Evolutionary conservation across 2,888 invertebrate genomes (phyloP), one percentile per base, ranked within the genome.

Genomic region (Maniola hyperantus): DNA sequence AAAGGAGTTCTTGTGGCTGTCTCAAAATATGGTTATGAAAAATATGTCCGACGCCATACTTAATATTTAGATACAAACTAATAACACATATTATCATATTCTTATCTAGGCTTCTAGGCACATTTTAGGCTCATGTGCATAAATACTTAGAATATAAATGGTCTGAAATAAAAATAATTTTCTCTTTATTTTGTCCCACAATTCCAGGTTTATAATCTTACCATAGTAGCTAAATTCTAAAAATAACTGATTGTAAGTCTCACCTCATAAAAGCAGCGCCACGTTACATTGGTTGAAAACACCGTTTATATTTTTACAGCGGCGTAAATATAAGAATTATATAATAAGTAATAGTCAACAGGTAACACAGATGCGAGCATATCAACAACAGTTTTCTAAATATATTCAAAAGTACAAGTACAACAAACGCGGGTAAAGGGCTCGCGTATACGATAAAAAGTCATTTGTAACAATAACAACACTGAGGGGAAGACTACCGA

Each of bases 361-460:
- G 87, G 83, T 91, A 91, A 91, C 90, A 91, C 89, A 89, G 90
- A 86, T 89, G 83, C 78, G 85, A 89, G 88, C 88, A 83, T 84
- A 82, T 51, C 74, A 88, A 88, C 87, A 91, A 90, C 87, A 88
- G 89, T 85, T 82, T 20, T 39, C 39, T 87, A 90, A 88, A 91
- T 84, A 87, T 88, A 81, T 88, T 83, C 84, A 90, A 89, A 90
- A 87, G 87, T 89, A 84, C 84, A 89, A 90, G 87, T 88, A 84
- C 84, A 89, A 90, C 89, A 88, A 80, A 76, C 81, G 82, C 79
- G 81, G 74, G 71, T 78, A 72, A 66, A 71, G 72, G 71, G 72
- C 69, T 71, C 77, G 79, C 78, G 77, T 71, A 71, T 84, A 83
- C 78, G 75, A 79, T 76, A 78, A 72, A 78, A 74, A 79, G 83